A percentile compares a stretch with the other conserved stretches of the same genome.
Conservation (phyloP, 2,113 vertebrate genomes). For the Larimichthys crocea region DNA sequence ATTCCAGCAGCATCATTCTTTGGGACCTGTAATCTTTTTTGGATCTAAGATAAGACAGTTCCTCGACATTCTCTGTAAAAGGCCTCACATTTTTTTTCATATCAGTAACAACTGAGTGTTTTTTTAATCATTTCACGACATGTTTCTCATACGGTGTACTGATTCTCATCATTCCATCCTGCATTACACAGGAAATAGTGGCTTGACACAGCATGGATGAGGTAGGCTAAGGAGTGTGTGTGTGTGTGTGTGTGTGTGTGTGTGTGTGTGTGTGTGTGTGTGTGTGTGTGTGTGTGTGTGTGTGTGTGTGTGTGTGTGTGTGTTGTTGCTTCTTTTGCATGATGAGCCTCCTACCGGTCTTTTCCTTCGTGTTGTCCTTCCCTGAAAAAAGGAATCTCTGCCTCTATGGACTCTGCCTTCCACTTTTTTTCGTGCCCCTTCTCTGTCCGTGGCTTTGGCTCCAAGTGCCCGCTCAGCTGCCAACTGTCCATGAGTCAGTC, state of each 20-base stretch:
- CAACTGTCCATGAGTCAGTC: too few species aligned
- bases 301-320: too few species aligned
- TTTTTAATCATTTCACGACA: constrained; percentile 28
- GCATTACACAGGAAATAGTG: not conserved
- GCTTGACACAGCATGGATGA: constrained; percentile 18
- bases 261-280: too few species aligned
- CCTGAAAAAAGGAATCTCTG: too few species aligned
- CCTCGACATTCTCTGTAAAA: not conserved
- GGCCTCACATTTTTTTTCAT: not conserved
- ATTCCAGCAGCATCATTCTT: constrained; percentile 32
- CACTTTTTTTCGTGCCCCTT: too few species aligned
- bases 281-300: too few species aligned
- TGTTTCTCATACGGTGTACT: not conserved
- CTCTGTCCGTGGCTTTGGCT: too few species aligned
- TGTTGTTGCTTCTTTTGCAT: too few species aligned
- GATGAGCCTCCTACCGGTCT: too few species aligned
- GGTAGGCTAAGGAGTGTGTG: not conserved
- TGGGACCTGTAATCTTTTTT: not conserved
- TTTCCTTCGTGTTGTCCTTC: too few species aligned
- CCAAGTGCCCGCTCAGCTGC: too few species aligned
- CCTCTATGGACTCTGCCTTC: too few species aligned
- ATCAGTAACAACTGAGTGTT: constrained; percentile 1
- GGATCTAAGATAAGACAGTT: constrained; percentile 22
- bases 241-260: constrained; percentile 1
- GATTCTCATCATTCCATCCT: not conserved